Conservation (phyloP, 2,888 invertebrate genomes). For the Anodontia alba region DNA sequence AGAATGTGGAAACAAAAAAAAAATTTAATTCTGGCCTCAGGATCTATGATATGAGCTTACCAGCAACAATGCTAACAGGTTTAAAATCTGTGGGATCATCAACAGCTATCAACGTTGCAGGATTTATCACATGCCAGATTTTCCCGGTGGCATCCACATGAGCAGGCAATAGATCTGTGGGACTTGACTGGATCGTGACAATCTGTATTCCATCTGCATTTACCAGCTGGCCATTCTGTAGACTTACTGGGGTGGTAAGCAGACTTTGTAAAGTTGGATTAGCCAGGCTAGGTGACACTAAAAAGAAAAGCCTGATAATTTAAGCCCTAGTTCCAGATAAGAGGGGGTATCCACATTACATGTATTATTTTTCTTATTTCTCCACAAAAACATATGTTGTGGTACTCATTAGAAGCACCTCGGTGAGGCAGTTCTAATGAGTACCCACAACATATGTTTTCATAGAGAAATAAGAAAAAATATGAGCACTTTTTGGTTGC, state of each 20-base stretch:
- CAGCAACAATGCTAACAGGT: slow-evolving; percentile 32
- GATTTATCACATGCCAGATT: slow-evolving; percentile 77
- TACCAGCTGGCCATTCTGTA: slow-evolving; percentile 63
- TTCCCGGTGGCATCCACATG: slow-evolving; percentile 60
- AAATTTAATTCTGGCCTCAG: too few relatives aligned
- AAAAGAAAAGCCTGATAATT: slow-evolving; percentile 32
- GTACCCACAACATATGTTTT: too few relatives aligned
- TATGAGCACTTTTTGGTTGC: too few relatives aligned
- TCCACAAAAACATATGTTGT: too few relatives aligned
- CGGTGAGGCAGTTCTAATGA: too few relatives aligned
- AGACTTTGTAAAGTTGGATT: slow-evolving; percentile 78
- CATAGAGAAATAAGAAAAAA: too few relatives aligned
- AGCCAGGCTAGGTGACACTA: slow-evolving; percentile 64
- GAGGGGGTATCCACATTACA: too few relatives aligned
- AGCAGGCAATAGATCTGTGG: slow-evolving; percentile 69
- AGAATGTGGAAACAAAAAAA: too few relatives aligned
- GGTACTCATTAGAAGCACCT: too few relatives aligned
- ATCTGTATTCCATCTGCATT: slow-evolving; percentile 77
- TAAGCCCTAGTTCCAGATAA: too few relatives aligned
- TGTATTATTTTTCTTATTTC: too few relatives aligned
- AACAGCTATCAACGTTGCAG: slow-evolving; percentile 77
- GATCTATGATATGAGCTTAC: slow-evolving; percentile 13
- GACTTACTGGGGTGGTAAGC: slow-evolving; percentile 68
- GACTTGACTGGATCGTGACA: slow-evolving; percentile 70
- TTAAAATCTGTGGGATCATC: slow-evolving; percentile 50